These are phyloP conservation scores for Brachionus rotundiformis DNA, from an alignment of 1,140 invertebrate species.

Conservation along the genomic window DNA sequence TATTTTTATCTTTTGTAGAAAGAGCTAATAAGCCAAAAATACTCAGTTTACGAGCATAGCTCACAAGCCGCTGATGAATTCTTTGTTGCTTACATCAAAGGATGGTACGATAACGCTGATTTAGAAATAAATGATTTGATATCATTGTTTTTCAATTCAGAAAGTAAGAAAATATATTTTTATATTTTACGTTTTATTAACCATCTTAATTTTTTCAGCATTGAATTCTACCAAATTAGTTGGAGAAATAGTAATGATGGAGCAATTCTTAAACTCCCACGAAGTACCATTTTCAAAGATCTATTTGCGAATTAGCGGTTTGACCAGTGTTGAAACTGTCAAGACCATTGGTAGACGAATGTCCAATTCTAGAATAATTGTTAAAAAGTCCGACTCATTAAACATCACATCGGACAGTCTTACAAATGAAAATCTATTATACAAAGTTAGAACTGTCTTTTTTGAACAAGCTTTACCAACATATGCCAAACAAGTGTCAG, in stretches of 20 bases:
- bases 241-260: conserved; percentile 49
- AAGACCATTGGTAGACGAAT: neutral
- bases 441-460: conserved; percentile 20
- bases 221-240: neutral
- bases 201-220: neutral
- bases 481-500: neutral
- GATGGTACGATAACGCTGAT: conserved; percentile 38
- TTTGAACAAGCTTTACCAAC: conserved; percentile 30
- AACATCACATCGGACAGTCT: neutral
- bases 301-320: conserved; percentile 29
- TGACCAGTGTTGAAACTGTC: neutral
- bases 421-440: conserved; percentile 15
- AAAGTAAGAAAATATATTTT: conserved; percentile 34
- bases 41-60: conserved; percentile 7
- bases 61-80: conserved; percentile 42
- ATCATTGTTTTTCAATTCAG: conserved; percentile 11
- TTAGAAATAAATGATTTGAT: neutral
- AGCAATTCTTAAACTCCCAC: conserved; percentile 22
- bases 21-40: neutral
- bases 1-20: neutral
- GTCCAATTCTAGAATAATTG: neutral
- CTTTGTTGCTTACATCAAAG: conserved; percentile 40
- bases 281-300: conserved; percentile 32
- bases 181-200: no score
- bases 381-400: neutral